These are phyloP conservation scores for Drosophila cyrtoloma DNA, from an alignment of 2,888 invertebrate genomes.

Conservation along the genomic window DNA sequence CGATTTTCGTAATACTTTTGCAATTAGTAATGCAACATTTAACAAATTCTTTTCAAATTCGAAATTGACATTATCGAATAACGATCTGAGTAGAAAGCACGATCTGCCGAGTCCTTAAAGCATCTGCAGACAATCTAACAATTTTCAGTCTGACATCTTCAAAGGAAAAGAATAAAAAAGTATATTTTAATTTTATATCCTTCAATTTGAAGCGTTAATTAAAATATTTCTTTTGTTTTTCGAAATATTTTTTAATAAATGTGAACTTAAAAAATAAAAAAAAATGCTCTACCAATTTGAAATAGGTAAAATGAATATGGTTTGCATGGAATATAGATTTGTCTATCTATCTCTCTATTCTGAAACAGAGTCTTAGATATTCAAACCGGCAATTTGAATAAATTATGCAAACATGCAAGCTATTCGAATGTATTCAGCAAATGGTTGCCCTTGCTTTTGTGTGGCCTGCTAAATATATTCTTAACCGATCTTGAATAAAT, in stretches of 20 bases:
- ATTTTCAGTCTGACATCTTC: background rate
- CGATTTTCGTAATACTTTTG: background rate
- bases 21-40: background rate
- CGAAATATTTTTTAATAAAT: background rate
- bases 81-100: background rate
- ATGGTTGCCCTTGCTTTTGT: background rate
- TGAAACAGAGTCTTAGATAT: background rate
- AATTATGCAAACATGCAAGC: background rate
- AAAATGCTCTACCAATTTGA: background rate
- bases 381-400: background rate
- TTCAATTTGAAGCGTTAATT: background rate
- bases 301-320: background rate
- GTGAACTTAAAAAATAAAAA: background rate
- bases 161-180: background rate
- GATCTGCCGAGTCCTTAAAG: background rate
- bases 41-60: background rate
- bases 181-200: background rate
- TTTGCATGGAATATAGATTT: background rate
- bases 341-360: background rate
- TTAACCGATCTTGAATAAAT: background rate
- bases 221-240: background rate
- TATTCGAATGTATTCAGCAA: background rate
- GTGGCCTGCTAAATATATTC: background rate
- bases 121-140: background rate
- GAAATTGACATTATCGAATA: background rate